These are phyloP conservation scores for Melozone crissalis DNA, from an alignment of 2,113 vertebrate genomes.

Conservation along the genomic window DNA sequence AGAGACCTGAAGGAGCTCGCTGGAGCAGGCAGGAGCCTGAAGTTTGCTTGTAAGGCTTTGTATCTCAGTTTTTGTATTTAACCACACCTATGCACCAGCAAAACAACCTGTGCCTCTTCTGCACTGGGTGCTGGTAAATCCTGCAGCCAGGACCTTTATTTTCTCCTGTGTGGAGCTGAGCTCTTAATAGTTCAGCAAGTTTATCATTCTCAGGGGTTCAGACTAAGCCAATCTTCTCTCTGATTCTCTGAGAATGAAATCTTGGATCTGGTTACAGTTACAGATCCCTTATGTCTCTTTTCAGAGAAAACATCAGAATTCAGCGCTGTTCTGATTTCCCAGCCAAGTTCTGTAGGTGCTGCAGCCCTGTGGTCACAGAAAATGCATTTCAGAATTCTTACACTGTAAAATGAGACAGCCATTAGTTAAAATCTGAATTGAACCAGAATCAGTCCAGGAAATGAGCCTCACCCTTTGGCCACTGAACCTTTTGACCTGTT, in stretches of 20 bases:
- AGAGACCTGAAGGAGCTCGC: background rate
- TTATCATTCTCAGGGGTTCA: slow-evolving; percentile 8
- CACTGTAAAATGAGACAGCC: background rate
- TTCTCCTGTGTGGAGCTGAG: background rate
- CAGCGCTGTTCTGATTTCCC: background rate
- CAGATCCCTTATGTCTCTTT: slow-evolving; percentile 18
- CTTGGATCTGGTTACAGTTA: slow-evolving; percentile 26
- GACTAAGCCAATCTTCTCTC: slow-evolving; percentile 15
- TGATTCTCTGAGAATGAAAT: background rate
- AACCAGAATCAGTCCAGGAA: background rate
- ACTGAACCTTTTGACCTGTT: background rate
- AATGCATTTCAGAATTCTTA: background rate
- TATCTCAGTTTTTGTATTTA: background rate
- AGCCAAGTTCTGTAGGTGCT: background rate
- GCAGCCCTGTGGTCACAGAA: background rate
- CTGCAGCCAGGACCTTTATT: background rate
- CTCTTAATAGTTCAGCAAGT: background rate
- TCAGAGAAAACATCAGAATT: slow-evolving; percentile 1
- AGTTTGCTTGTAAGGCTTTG: background rate
- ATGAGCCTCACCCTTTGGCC: background rate
- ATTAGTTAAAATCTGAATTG: background rate
- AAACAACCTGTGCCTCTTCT: background rate
- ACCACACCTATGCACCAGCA: background rate
- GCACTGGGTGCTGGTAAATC: background rate
- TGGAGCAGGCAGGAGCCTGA: background rate